A percentile compares a stretch with the other conserved stretches of the same genome.
phyloP scores from a whole-genome alignment of 1,140 invertebrate species.

The Lutraria rhynchaena region DNA sequence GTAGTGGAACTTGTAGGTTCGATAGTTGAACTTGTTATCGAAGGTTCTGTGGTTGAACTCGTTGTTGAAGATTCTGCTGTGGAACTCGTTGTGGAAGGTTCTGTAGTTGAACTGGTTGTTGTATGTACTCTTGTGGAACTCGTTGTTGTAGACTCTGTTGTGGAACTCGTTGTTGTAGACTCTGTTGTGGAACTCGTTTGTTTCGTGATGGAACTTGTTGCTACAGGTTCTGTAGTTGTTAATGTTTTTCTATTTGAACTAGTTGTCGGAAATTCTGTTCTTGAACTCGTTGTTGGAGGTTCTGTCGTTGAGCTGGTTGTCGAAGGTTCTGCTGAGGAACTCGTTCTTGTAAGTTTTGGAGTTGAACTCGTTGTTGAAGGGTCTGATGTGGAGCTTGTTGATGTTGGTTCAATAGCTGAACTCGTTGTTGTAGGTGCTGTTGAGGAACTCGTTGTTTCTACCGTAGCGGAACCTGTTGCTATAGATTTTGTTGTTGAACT shows the following conservation, averaged over 20 bases:
- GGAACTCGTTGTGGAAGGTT: background rate
- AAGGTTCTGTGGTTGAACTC: no score
- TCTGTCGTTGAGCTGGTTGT: no score
- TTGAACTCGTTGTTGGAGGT: no score
- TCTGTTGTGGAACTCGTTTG: background rate
- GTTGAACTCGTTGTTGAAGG: constrained; percentile 16
- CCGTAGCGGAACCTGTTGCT: background rate
- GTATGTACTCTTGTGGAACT: no score
- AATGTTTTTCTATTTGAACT: background rate
- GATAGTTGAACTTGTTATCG: background rate
- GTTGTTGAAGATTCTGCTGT: no score
- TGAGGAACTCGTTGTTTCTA: background rate
- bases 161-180: background rate
- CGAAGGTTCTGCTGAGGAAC: background rate
- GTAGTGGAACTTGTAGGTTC: background rate
- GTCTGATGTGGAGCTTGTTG: constrained; percentile 2
- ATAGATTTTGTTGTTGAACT: background rate
- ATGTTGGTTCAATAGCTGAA: background rate
- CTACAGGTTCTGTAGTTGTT: background rate
- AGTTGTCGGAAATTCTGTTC: no score
- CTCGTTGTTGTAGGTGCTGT: background rate
- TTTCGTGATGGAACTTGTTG: background rate
- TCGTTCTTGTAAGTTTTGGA: background rate
- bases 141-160: no score
- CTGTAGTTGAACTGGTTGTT: background rate